phyloP scores from a whole-genome alignment of 2,888 invertebrate species.

The Nymphalis c-album region DNA sequence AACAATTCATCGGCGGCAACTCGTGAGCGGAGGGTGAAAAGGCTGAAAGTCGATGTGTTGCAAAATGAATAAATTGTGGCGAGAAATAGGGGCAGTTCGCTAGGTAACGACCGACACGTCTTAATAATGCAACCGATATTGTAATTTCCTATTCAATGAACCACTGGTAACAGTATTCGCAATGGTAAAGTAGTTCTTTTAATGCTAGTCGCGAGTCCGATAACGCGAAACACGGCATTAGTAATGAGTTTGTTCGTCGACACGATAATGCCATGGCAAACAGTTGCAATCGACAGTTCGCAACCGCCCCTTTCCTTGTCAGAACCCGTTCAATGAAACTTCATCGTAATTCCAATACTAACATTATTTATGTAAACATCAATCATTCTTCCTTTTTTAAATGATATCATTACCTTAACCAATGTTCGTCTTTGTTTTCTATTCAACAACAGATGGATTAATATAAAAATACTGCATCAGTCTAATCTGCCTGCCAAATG shows the following conservation, averaged over 20 bases:
- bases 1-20: slow-evolving; percentile 73
- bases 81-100: slow-evolving; percentile 79
- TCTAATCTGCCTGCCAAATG: slow-evolving; percentile 73
- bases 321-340: slow-evolving; percentile 52
- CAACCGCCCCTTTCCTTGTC: slow-evolving; percentile 58
- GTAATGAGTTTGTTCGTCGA: slow-evolving; percentile 65
- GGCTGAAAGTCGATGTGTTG: slow-evolving; percentile 77
- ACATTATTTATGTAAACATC: slow-evolving; percentile 21
- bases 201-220: slow-evolving; percentile 49
- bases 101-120: slow-evolving; percentile 64
- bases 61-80: slow-evolving; percentile 80
- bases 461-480: slow-evolving; percentile 71
- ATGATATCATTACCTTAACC: neutral
- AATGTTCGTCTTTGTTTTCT: slow-evolving; percentile 32
- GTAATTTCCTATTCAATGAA: slow-evolving; percentile 45
- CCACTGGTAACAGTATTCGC: slow-evolving; percentile 27
- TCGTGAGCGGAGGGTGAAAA: slow-evolving; percentile 70
- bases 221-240: slow-evolving; percentile 66
- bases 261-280: slow-evolving; percentile 76
- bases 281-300: slow-evolving; percentile 73
- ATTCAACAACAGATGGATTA: slow-evolving; percentile 53
- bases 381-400: neutral
- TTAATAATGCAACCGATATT: slow-evolving; percentile 68
- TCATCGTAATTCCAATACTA: no score
- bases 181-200: slow-evolving; percentile 45